These are phyloP conservation scores for Apostichopus japonicus DNA, from an alignment of 35 echinoderm and acorn worm genomes.

Conservation along the genomic window DNA sequence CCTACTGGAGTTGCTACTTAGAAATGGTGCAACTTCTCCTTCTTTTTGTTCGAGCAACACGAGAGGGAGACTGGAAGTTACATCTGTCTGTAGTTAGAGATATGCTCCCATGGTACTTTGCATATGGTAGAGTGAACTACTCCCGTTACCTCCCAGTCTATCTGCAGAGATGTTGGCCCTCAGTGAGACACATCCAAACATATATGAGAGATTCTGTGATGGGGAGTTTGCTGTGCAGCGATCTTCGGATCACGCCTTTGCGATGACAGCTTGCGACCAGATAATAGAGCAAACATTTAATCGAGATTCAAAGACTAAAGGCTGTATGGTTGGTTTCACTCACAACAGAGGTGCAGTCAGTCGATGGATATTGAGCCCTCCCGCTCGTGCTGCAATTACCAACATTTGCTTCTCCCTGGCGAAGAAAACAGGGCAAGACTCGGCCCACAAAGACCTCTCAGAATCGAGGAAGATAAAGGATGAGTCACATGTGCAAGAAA, in stretches of 20 bases:
- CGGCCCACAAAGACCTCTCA: too few species aligned
- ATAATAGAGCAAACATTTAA: slow-evolving; percentile 74
- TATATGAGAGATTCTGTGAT: neutral
- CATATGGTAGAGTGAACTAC: slow-evolving; percentile 69
- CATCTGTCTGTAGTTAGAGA: neutral
- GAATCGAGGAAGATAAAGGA: too few species aligned
- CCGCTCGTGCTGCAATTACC: slow-evolving; percentile 32
- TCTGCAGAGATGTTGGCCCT: slow-evolving; percentile 42
- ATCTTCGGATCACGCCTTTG: neutral
- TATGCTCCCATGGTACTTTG: slow-evolving; percentile 64
- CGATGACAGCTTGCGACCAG: slow-evolving; percentile 61
- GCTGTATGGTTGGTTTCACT: slow-evolving; percentile 63
- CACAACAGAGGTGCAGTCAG: slow-evolving; percentile 22
- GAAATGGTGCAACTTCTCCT: slow-evolving; percentile 37
- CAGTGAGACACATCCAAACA: neutral
- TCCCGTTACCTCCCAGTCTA: slow-evolving; percentile 48
- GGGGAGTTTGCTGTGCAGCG: slow-evolving; percentile 24
- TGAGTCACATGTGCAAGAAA: too few species aligned
- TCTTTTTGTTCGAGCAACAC: neutral
- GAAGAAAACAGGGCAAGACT: too few species aligned
- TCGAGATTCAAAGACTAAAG: slow-evolving; percentile 63
- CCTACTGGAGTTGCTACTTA: slow-evolving; percentile 35
- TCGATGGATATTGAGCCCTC: slow-evolving; percentile 45
- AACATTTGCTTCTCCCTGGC: too few species aligned
- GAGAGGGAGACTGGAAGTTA: slow-evolving; percentile 44